Conservation (phyloP, 2,113 vertebrate species). For the Myodes glareolus region DNA sequence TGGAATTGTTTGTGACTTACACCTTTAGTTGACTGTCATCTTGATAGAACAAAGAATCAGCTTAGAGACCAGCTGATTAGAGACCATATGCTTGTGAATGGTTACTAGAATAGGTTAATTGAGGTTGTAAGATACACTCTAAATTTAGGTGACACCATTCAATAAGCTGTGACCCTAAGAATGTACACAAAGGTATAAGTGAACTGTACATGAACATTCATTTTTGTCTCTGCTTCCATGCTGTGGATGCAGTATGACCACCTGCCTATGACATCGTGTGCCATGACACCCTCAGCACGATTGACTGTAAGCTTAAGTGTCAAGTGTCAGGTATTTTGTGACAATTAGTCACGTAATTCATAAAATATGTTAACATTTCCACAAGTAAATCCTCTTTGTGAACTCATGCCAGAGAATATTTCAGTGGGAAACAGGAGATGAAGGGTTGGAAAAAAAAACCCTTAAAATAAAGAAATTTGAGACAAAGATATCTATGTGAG, state of each 20-base stretch:
- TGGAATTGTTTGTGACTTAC: too few species aligned
- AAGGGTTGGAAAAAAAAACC: not conserved
- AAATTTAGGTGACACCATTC: not conserved
- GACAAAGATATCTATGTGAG: not conserved
- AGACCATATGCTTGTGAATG: rapidly evolving
- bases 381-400: not conserved
- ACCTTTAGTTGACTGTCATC: too few species aligned
- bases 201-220: not conserved
- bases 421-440: not conserved
- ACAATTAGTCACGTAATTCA: not conserved
- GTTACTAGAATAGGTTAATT: not conserved
- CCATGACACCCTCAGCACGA: too few species aligned
- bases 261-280: not conserved
- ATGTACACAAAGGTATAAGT: not conserved
- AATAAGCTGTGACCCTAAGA: not conserved
- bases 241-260: not conserved
- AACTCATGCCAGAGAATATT: not conserved
- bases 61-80: not conserved
- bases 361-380: not conserved
- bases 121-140: not conserved
- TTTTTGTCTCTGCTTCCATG: not conserved
- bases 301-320: not conserved
- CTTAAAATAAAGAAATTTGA: not conserved
- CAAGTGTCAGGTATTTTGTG: not conserved
- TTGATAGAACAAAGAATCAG: not conserved